These are phyloP conservation scores for Ormyrus nitidulus DNA, from an alignment of 2,888 invertebrate genomes.

Conservation along the genomic window DNA sequence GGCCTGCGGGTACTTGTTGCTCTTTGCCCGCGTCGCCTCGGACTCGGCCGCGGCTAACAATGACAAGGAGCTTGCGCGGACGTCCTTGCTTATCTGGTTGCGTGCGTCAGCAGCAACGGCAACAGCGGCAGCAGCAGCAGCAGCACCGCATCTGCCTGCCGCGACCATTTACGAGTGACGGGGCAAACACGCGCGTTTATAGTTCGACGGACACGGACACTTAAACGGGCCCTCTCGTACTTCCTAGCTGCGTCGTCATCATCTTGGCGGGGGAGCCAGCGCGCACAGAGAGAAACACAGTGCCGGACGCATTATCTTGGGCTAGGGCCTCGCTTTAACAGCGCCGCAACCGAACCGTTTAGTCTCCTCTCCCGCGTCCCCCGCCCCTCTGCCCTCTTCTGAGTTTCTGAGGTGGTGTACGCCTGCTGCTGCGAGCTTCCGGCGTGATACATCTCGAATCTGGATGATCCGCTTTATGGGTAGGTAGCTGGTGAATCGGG, in stretches of 20 bases:
- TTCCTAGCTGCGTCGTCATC: conserved; percentile 3
- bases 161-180: conserved; percentile 39
- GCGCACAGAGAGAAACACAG: neutral
- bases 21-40: neutral
- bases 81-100: too few relatives aligned
- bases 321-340: neutral
- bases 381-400: neutral
- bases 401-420: neutral
- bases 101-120: too few relatives aligned
- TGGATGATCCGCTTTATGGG: conserved; percentile 47
- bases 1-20: conserved; percentile 51
- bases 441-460: conserved; percentile 40
- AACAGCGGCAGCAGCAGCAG: too few relatives aligned
- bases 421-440: conserved; percentile 2
- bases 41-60: too few relatives aligned
- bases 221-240: conserved; percentile 23
- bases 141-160: neutral
- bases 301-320: conserved; percentile 22
- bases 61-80: too few relatives aligned
- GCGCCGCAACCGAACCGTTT: conserved; percentile 18
- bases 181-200: conserved; percentile 37
- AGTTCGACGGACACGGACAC: conserved; percentile 7
- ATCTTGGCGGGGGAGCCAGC: conserved; percentile 1
- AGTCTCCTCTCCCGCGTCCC: conserved; percentile 3
- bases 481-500: too few relatives aligned